These are phyloP conservation scores for Melangyna quadrimaculata DNA, from an alignment of 2,888 invertebrate genomes.

Conservation along the genomic window DNA sequence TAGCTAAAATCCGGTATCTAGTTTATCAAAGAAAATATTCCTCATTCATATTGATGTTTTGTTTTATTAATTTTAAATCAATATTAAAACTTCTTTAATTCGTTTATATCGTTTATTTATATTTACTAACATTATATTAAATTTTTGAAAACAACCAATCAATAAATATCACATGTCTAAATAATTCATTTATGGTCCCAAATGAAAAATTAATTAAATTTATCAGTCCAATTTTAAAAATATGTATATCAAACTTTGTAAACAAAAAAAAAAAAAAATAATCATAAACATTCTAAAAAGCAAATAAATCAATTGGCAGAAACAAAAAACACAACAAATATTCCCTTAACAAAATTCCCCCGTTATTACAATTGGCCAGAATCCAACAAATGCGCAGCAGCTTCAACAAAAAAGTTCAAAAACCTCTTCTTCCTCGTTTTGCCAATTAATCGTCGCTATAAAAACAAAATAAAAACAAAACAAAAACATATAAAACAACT, in stretches of 20 bases:
- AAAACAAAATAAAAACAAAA: constrained; percentile 15
- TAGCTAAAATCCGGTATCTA: too few species aligned
- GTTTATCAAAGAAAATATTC: too few species aligned
- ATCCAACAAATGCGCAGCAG: constrained; percentile 35
- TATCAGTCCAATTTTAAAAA: background rate
- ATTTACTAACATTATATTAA: background rate
- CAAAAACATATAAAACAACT: constrained; percentile 10
- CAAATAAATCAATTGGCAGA: constrained; percentile 49
- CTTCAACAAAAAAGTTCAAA: constrained; percentile 55
- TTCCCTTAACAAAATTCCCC: constrained; percentile 11
- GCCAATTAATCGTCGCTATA: constrained; percentile 26
- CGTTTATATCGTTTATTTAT: too few species aligned
- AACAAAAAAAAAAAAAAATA: constrained; percentile 3
- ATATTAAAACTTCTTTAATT: too few species aligned
- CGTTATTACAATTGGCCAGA: constrained; percentile 42
- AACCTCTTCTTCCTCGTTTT: constrained; percentile 34
- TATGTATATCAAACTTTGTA: background rate
- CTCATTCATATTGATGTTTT: too few species aligned
- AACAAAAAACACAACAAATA: background rate
- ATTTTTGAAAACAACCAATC: background rate
- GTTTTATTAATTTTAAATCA: background rate
- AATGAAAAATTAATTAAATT: background rate
- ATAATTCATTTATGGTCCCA: background rate
- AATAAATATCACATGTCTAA: background rate
- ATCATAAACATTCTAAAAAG: constrained; percentile 27